Base-by-base conservation (phyloP, 2,888 invertebrate genomes). In the Andrena marginata region DNA sequence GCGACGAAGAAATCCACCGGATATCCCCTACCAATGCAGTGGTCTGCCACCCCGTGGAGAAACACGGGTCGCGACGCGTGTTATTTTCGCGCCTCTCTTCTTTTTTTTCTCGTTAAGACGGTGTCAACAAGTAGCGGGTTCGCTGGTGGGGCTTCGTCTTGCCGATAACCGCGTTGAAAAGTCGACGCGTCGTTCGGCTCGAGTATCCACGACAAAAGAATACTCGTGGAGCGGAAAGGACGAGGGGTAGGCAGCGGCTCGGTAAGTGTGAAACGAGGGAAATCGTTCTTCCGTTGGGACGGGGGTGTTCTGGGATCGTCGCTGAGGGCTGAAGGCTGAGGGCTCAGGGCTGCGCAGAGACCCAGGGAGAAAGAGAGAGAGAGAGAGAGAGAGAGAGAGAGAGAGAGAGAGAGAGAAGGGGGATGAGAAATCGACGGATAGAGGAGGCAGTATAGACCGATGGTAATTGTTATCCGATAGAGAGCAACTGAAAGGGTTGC, bases 401-500 rank as follows among this genome's bases (percentile, higher is more conserved):
- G 8, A 5, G 10, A 35, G 16, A 1, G 49, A 10, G n/a, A 29
- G 29, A 48, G 1, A 29, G 31, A 23, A 33, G 31, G 48, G 5
- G 42, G 20, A 26, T 42, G 59, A 56, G 54, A 68, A 48, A 56
- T 78, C 59, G 59, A 78, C 71, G 60, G 65, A 71, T 79, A 63
- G 54, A 42, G 60, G 59, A 20, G 49, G 65, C 33, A 20, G 60
- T 73, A 90, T 90, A 90, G 85, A 88, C 49, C 26, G 49, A 20
- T 26, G 54, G 63, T 77, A 77, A 77, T 77, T 69, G 77, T 54
- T 76, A 51, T 54, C 31, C 76, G 51, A 75, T 76, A 60, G 23
- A 65, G 42, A 64, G 85, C 82, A 48, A 77, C 76, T 71, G 85
- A 87, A 89, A 88, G 89, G 89, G 85, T 85, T 86, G 86, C 70